phyloP scores from a whole-genome alignment of 2,888 invertebrate species.

The Ormyrus pomaceus region DNA sequence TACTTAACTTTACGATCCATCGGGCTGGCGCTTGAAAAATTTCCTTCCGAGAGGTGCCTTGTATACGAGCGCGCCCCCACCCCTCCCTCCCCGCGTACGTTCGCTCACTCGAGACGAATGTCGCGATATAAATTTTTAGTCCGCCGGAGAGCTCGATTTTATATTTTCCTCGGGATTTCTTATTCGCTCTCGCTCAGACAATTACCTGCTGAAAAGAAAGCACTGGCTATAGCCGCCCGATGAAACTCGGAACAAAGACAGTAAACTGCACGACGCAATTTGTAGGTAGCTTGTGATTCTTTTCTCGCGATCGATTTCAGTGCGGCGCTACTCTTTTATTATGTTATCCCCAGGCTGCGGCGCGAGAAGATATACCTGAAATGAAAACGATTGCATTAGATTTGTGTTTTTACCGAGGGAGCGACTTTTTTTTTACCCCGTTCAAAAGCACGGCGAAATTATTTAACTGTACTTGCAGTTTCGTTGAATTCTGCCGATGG shows the following conservation, averaged over 20 bases:
- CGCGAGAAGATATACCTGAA: neutral
- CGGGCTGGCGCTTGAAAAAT: conserved; percentile 39
- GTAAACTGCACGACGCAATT: conserved; percentile 43
- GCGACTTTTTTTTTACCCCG: no score
- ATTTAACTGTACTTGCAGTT: no score
- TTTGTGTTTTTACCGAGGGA: neutral
- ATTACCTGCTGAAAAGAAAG: neutral
- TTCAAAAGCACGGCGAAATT: no score
- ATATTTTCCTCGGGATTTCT: conserved; percentile 25
- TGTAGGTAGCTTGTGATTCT: neutral
- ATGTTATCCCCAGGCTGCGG: conserved; percentile 8
- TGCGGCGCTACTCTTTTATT: conserved; percentile 1
- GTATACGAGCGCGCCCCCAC: neutral
- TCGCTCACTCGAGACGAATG: conserved; percentile 40
- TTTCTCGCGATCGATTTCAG: neutral
- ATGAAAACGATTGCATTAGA: conserved; percentile 14
- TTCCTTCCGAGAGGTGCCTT: conserved; percentile 15
- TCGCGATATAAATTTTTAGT: conserved; percentile 49
- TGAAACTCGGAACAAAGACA: conserved; percentile 37
- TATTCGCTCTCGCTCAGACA: neutral
- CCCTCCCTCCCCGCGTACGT: neutral
- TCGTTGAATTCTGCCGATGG: no score
- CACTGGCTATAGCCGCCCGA: no score
- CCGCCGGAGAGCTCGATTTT: conserved; percentile 31
- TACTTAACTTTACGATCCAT: conserved; percentile 67